Conservation (phyloP, 37 sponge, comb jelly and placozoan genomes). For the Eunapius fragilis region DNA sequence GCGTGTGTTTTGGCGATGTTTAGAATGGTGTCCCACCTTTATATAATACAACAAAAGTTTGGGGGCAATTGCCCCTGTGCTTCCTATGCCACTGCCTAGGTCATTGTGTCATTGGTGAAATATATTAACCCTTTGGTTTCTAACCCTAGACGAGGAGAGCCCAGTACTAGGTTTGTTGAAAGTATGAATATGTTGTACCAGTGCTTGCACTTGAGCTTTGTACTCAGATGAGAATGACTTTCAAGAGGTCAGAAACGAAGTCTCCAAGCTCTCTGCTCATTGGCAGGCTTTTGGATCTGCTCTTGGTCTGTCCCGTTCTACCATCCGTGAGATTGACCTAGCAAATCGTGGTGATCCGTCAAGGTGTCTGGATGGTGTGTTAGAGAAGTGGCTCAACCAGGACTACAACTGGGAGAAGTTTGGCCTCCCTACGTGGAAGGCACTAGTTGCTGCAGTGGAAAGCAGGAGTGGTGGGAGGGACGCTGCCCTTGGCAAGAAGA, state of each 20-base stretch:
- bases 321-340: background rate
- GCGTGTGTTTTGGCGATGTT: too few species aligned
- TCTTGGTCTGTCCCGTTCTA: background rate
- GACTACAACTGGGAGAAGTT: slow-evolving; percentile 7
- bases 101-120: too few species aligned
- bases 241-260: background rate
- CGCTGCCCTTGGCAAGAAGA: slow-evolving; percentile 1
- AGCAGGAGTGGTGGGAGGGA: slow-evolving; percentile 5
- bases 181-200: too few species aligned
- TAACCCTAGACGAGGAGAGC: too few species aligned
- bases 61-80: too few species aligned
- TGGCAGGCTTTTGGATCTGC: background rate
- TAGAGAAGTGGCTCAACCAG: background rate
- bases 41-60: too few species aligned
- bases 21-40: too few species aligned
- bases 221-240: background rate
- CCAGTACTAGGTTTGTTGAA: too few species aligned
- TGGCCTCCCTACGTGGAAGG: slow-evolving; percentile 26
- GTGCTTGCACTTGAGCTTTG: background rate
- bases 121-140: too few species aligned
- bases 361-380: slow-evolving; percentile 5
- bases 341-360: background rate
- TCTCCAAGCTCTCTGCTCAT: background rate
- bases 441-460: slow-evolving; percentile 7
- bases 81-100: too few species aligned